Evolutionary conservation across 2,888 invertebrate genomes (phyloP).

Genomic region (Kryphioiulus occultus): DNA sequence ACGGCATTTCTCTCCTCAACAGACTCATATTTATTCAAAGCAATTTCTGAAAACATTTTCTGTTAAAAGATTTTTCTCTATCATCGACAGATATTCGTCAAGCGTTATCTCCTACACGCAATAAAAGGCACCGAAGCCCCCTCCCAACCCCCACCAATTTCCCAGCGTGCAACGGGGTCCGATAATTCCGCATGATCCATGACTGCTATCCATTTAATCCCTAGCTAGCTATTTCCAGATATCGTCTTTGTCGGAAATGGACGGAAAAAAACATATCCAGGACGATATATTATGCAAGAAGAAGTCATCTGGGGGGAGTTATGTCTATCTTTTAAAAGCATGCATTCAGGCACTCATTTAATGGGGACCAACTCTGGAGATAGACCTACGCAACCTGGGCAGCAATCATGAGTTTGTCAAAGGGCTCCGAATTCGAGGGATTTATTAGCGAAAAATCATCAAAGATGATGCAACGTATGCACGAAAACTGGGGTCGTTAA

Average conservation of each 20-base stretch:
- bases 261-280: constrained; percentile 20
- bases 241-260: constrained; percentile 14
- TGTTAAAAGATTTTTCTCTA: constrained; percentile 23
- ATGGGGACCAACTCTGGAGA: neutral
- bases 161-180: neutral
- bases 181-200: constrained; percentile 23
- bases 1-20: neutral
- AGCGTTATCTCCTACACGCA: neutral
- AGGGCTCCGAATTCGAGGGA: neutral
- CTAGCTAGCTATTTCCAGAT: constrained; percentile 16
- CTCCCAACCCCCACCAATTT: neutral
- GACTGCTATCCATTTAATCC: neutral
- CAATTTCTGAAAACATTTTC: constrained; percentile 12
- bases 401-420: neutral
- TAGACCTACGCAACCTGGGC: neutral
- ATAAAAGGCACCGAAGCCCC: neutral
- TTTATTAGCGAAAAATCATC: neutral
- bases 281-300: constrained; percentile 12
- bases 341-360: neutral
- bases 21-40: constrained; percentile 7
- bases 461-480: neutral
- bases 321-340: constrained; percentile 23
- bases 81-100: constrained; percentile 13
- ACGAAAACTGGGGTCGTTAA: neutral
- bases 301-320: constrained; percentile 12